Base-by-base conservation (phyloP, 2,888 invertebrate species). In the Sarcophaga subvicina region DNA sequence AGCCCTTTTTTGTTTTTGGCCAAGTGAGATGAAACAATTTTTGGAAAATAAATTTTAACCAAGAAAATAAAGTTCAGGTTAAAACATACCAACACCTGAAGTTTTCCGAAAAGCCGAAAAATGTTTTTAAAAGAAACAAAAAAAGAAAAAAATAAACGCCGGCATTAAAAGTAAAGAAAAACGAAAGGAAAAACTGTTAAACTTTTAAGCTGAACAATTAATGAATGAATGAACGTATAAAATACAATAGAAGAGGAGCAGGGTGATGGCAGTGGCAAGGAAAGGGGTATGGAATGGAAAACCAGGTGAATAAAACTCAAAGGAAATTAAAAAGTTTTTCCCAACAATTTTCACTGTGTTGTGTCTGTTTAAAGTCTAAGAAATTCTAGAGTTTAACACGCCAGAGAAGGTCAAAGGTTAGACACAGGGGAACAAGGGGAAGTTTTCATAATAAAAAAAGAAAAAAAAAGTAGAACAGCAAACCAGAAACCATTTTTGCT, bases 21-120 rank as follows among this genome's bases (percentile, higher is more conserved):
- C 17, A 54, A 54, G 54, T 54, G 54, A 54, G 17, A 17, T 54
- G 78, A 60, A 66, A 77, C 63, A 71, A 70, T 80, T 71, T 84
- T 84, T 84, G 14, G 49, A 66, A 80, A 71, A 80, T 37, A 85
- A 77, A 80, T 85, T 80, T 78, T 62, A 76, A 67, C 76, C 84
- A 85, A 76, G 81, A 60, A 87, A 82, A 87, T 87, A 87, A 82
- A 87, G 37, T 87, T 87, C 79, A 79, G 87, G 87, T 82, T 37
- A 87, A 79, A 75, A 79, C 83, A 87, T 87, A 84, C 87, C 87
- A 82, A 87, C 87, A 84, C 87, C 84, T 84, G 78, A 87, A 84
- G 67, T 87, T 75, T 79, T 66, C 14, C 12, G 17, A 54, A 54
- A 64, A 76, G 72, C 84, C 81, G 72, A 83, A 82, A 81, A 76